Evolutionary conservation across 2,888 invertebrate species (phyloP).

Genomic region (Sycophila texana): DNA sequence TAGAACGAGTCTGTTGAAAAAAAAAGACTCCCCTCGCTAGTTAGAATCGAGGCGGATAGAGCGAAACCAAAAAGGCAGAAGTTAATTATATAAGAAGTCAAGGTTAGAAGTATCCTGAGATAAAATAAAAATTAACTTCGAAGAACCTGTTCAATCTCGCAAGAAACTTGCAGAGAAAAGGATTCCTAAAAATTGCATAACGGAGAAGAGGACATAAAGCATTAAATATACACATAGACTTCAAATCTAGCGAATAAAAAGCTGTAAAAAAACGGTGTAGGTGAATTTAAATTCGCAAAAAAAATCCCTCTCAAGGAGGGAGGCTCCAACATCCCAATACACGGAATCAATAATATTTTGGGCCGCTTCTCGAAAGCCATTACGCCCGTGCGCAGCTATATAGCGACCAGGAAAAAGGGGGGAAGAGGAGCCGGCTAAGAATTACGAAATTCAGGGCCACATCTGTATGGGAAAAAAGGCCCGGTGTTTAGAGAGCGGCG

Average conservation of each 20-base stretch:
- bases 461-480: constrained; percentile 22
- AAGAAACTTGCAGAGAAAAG: no score
- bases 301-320: not conserved
- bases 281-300: not conserved
- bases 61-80: no score
- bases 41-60: no score
- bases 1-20: no score
- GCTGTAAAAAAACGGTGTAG: not conserved
- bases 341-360: constrained; percentile 37
- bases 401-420: not conserved
- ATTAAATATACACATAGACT: not conserved
- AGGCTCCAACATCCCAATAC: not conserved
- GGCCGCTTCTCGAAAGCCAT: constrained; percentile 9
- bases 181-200: constrained; percentile 17
- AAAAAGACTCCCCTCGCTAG: no score
- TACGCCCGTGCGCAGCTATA: not conserved
- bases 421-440: not conserved
- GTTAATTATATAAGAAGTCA: no score
- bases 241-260: constrained; percentile 24
- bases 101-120: no score
- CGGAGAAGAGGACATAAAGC: not conserved
- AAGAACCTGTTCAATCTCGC: constrained; percentile 10
- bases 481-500: constrained; percentile 2
- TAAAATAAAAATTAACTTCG: not conserved
- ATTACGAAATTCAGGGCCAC: constrained; percentile 38